A percentile compares a stretch with the other conserved stretches of the same genome.
Conservation (phyloP, 2,113 vertebrate species). For the Leptodactylus fuscus region DNA sequence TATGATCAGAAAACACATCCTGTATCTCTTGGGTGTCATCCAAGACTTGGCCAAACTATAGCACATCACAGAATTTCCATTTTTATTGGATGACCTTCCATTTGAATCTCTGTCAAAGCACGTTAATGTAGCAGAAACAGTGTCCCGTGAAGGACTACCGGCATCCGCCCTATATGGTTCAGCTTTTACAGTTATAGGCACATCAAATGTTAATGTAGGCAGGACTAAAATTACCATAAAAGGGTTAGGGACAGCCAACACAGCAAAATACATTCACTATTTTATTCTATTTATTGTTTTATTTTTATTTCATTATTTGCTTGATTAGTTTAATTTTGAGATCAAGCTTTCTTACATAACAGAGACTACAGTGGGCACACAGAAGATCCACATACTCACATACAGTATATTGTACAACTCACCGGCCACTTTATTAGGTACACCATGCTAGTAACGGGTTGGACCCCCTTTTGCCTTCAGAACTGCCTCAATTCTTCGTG, state of each 20-base stretch:
- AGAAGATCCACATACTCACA: not conserved
- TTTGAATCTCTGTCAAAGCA: slow-evolving; percentile 19
- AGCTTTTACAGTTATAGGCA: not conserved
- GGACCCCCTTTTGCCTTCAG: no score
- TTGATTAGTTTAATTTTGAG: not conserved
- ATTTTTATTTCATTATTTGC: not conserved
- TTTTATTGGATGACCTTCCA: slow-evolving; percentile 37
- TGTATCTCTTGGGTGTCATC: slow-evolving; percentile 37
- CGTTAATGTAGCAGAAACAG: slow-evolving; percentile 9
- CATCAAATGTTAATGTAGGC: not conserved
- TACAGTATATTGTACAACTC: no score
- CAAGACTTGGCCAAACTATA: slow-evolving; percentile 31
- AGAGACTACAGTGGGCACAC: not conserved
- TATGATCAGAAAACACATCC: slow-evolving; percentile 26
- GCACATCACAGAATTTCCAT: slow-evolving; percentile 31
- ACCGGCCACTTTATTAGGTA: no score
- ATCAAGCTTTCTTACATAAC: not conserved
- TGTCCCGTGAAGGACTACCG: slow-evolving; percentile 28
- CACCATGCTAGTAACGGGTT: no score
- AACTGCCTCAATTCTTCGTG: no score
- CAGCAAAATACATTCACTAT: not conserved
- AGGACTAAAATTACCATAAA: not conserved
- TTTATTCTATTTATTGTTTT: not conserved
- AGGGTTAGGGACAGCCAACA: not conserved
- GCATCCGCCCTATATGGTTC: not conserved